Percentiles rank a stretch among this genome's conserved stretches.
Evolutionary conservation across 2,888 invertebrate genomes (phyloP).

Genomic region (Drosophila maculinotata): DNA sequence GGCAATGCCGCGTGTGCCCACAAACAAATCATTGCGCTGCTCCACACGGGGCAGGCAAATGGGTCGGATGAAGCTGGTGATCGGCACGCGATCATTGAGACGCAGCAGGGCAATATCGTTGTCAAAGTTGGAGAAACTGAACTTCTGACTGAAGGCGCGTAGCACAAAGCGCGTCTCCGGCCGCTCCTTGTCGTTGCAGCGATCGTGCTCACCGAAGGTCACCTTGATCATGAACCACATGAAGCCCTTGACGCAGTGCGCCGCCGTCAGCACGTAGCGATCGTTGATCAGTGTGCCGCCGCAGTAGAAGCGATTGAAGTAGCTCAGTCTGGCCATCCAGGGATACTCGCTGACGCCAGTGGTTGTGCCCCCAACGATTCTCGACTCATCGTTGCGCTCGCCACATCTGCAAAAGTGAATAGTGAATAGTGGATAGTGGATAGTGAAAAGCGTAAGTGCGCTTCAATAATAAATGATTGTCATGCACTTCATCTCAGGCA

Average conservation of each 20-base stretch:
- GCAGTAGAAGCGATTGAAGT: constrained; percentile 95
- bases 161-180: constrained; percentile 93
- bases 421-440: too few species aligned
- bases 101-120: constrained; percentile 94
- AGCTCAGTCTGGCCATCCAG: constrained; percentile 94
- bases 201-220: constrained; percentile 94
- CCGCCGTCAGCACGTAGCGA: constrained; percentile 94
- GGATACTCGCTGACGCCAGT: constrained; percentile 93
- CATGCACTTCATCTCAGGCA: constrained; percentile 14
- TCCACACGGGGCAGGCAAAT: constrained; percentile 91
- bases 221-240: constrained; percentile 97
- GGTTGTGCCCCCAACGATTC: constrained; percentile 93
- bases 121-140: constrained; percentile 94
- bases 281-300: constrained; percentile 95
- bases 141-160: constrained; percentile 91
- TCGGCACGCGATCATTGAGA: constrained; percentile 92
- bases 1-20: constrained; percentile 90
- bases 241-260: constrained; percentile 96
- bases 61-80: constrained; percentile 92
- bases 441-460: constrained; percentile 18
- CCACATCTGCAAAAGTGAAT: constrained; percentile 87
- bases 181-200: constrained; percentile 89
- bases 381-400: constrained; percentile 91
- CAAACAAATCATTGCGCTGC: constrained; percentile 90
- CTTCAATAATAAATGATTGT: constrained; percentile 28